Conservation (phyloP, 2,113 vertebrate species). For the Centropus bengalensis region DNA sequence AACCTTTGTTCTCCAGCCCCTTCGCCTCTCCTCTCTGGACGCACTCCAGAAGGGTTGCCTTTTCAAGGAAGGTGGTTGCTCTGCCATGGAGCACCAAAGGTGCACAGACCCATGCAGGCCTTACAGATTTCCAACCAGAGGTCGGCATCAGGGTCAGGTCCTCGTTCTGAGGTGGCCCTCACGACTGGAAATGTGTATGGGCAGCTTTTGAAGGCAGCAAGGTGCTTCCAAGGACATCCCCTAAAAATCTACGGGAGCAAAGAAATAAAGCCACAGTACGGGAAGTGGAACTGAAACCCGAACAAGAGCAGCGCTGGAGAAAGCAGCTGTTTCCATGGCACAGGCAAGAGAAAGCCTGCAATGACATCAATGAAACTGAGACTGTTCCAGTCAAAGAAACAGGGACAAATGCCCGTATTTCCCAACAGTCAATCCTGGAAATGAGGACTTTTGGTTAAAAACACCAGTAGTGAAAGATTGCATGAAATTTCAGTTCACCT, state of each 20-base stretch:
- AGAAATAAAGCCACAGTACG: background rate
- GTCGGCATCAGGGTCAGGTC: fast-evolving
- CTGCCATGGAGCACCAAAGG: background rate
- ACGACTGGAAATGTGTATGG: fast-evolving
- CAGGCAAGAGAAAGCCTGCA: background rate
- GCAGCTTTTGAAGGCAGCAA: background rate
- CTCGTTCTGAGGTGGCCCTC: background rate
- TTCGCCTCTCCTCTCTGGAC: no score
- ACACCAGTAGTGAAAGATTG: background rate
- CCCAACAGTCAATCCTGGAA: background rate
- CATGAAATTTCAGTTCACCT: background rate
- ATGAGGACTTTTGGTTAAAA: background rate
- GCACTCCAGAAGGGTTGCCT: background rate
- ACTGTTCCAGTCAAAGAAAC: background rate
- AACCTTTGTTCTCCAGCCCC: no score
- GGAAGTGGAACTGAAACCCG: background rate
- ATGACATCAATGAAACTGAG: background rate
- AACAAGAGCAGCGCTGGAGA: fast-evolving
- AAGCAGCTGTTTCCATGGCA: background rate
- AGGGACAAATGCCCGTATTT: background rate
- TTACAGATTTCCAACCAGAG: background rate
- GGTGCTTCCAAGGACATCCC: background rate
- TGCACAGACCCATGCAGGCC: fast-evolving
- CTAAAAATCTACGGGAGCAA: background rate
- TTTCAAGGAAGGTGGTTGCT: fast-evolving